Base-by-base conservation (phyloP, 1,140 invertebrate species). In the Archivesica marissinica region DNA sequence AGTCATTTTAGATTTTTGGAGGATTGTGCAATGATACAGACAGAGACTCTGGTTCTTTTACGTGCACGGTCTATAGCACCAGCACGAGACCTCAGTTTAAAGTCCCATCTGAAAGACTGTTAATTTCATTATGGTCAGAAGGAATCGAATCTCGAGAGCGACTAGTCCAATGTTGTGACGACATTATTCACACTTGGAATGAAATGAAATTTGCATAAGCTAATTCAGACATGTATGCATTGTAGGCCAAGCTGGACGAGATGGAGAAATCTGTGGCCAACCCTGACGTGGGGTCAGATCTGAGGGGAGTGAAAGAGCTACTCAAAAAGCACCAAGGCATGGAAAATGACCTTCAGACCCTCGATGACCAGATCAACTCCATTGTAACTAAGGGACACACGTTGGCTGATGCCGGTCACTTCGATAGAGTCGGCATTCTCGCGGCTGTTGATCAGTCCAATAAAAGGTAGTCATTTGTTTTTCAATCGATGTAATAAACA, bases 251-350 rank as follows among this genome's bases (percentile, higher is more conserved):
- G 64, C 85, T 94, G 52, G 91, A 92, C 83, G 93, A 99, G 91
- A 99, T 99, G 95, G 99, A 99, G 94, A 95, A 99, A 28, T 95
- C 99, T 0, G 98, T 99, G 0, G 97, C 97, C 2, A 99, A 98
- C 2, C 98, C 99, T 92, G 99, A 99, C 94, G 99, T 99, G 92
- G 99, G 99, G 0, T 97, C 98, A 80, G 99, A 99, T 93, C 95
- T 99, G 85, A 98, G 98, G 20, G 98, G 98, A 17, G 98, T 99
- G 0, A 98, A 99, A 94, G 99, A 99, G 92, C 94, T 99, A 52
- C 97, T 98, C 87, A 99, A 99, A 95, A 99, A 99, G 93, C 99
- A 99, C 94, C 99, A 96, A 30, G 82, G 82, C 38, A 94, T 99
- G 0, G 99, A 99, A 92, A 97, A 97, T n/a, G 99, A 99, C 93